Base-by-base conservation (phyloP, 35 echinoderm and acorn worm species). In the Holothuria glaberrima region DNA sequence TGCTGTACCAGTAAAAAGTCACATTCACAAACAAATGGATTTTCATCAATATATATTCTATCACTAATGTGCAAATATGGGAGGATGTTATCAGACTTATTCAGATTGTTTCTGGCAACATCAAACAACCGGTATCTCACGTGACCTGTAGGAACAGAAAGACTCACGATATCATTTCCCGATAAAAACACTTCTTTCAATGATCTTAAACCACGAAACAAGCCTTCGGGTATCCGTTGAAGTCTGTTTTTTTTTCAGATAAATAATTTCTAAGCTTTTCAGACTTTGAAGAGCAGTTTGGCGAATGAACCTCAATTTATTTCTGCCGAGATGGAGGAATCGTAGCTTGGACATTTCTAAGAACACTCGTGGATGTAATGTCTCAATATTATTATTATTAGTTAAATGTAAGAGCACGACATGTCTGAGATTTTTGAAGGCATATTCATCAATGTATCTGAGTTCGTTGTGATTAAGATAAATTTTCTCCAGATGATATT, bases 201-300 rank as follows among this genome's bases (percentile, higher is more conserved):
- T 41, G 71, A 75, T 45, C 32, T 75, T 20, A 75, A 41, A 19
- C 71, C 71, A 75, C 38, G 30, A 45, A 75, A 75, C n/a, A 75
- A 75, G 22, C 71, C 71, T 44, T 20, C 22, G 20, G 71, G 71
- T 16, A 75, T 17, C 32, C 33, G 22, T 19, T 41, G 34, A 6
- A 75, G 9, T 12, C n/a, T 16, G 21, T 75, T 75, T 12, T 75
- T 48, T 9, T 22, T 45, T 5, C n/a, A 75, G 7, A 44, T 2
- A 21, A 17, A 75, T 75, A 38, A 33, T 38, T 38, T 75, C 38
- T 21, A 75, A n/a, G 13, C 34, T 35, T 6, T 21, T 16, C 30
- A 75, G 71, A 18, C 32, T 41, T 13, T 14, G n/a, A 44, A 48
- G 16, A 75, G 9, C 4, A 36, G 3, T 33, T 41, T 10, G 35